A percentile compares a stretch with the other conserved stretches of the same genome.
phyloP scores from a whole-genome alignment of 1,140 invertebrate genomes.

The Helicoverpa zea region DNA sequence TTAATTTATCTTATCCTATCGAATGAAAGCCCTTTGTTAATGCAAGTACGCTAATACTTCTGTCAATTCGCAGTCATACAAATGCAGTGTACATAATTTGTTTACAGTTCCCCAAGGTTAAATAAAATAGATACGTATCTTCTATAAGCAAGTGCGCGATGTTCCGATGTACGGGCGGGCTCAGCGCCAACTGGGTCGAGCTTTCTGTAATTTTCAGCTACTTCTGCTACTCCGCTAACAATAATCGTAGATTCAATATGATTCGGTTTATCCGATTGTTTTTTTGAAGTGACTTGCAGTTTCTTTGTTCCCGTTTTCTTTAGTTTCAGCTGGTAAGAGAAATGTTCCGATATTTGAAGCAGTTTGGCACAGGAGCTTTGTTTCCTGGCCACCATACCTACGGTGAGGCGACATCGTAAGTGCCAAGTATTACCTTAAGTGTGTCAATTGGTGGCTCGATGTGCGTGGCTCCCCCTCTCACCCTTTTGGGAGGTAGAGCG shows the following conservation, averaged over 20 bases:
- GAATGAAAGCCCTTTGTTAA: background rate
- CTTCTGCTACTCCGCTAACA: constrained; percentile 63
- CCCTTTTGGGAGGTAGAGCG: constrained; percentile 66
- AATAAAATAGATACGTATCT: constrained; percentile 44
- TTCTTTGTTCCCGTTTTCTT: constrained; percentile 27
- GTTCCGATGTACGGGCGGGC: constrained; percentile 63
- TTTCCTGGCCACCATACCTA: constrained; percentile 60
- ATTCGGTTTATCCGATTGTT: constrained; percentile 46
- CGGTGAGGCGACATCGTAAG: constrained; percentile 74
- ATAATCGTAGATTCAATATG: constrained; percentile 64
- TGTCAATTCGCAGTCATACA: background rate
- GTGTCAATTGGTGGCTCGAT: constrained; percentile 86
- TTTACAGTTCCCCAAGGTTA: constrained; percentile 42
- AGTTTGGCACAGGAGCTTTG: constrained; percentile 20
- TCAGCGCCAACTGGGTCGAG: constrained; percentile 83
- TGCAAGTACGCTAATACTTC: background rate
- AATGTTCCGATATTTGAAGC: constrained; percentile 1
- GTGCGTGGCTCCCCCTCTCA: constrained; percentile 78
- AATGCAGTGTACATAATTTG: constrained; percentile 23
- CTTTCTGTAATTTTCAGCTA: constrained; percentile 80
- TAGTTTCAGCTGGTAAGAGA: background rate
- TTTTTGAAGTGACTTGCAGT: constrained; percentile 14
- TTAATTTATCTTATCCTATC: too few species aligned
- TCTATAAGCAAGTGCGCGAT: constrained; percentile 37
- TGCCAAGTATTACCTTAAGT: constrained; percentile 85